Base-by-base conservation (phyloP, 2,888 invertebrate genomes). In the Cantharis nigra region DNA sequence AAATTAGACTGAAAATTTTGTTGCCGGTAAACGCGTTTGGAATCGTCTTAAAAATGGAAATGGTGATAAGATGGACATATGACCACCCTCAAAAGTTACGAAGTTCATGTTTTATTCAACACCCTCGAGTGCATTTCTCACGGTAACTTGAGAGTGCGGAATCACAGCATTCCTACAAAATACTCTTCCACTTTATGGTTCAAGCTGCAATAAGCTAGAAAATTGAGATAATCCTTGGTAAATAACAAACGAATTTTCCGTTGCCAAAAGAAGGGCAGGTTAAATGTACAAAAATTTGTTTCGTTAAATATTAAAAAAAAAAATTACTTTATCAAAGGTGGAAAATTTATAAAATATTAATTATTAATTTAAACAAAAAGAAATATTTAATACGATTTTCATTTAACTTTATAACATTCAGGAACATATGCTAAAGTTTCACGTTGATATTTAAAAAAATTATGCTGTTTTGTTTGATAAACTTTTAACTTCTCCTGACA, bases 61-160 rank as follows among this genome's bases (percentile, higher is more conserved):
- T 75, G 69, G 23, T 49, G 64, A 78, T 70, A 71, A 78, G 78
- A 78, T 76, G 78, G 78, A 78, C 78, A 78, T 76, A 69, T 74
- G 78, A 74, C 76, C 76, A 73, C 75, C 76, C 78, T 76, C 64
- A 71, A 78, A 49, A 78, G 78, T 73, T 74, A 33, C 67, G 33
- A 74, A 67, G 71, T 75, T 78, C 79, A 80, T 83, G 82, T 81
- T 80, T 83, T 82, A 83, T 83, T 81, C 82, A 83, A 81, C 78
- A 83, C 82, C 81, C 82, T 70, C 65, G 82, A 82, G 82, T 83
- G 81, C 80, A 82, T 83, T 83, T 83, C 81, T 81, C 82, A 80
- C 80, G 79, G 80, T 78, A 81, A 80, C 80, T 80, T 75, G 78
- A 72, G 76, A 75, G 76, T 76, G 73, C 70, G 72, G 78, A 76